Percentiles rank a stretch among this genome's conserved stretches.
These are phyloP conservation scores for Actinopyga echinites DNA, from an alignment of 53 echinoderm and acorn worm species.

Conservation along the genomic window DNA sequence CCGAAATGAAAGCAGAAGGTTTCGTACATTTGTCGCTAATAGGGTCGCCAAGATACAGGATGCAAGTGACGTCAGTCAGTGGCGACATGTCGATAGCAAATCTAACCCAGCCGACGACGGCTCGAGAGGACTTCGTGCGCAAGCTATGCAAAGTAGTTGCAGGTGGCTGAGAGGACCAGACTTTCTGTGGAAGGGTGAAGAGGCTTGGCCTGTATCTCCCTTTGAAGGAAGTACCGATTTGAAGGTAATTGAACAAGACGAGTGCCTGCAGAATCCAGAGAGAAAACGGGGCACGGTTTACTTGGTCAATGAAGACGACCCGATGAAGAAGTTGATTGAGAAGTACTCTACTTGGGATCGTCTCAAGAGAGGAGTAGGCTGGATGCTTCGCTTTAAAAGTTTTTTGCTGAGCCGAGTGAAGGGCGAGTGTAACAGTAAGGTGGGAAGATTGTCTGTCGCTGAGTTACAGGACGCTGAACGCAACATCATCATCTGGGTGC, in stretches of 20 bases:
- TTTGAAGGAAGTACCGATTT: not conserved
- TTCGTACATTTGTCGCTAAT: slow-evolving; percentile 61
- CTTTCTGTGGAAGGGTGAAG: slow-evolving; percentile 1
- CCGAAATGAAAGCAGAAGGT: slow-evolving; percentile 38
- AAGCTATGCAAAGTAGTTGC: slow-evolving; percentile 3
- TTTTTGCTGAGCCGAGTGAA: too few relatives aligned
- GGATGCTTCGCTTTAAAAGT: too few relatives aligned
- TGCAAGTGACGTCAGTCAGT: slow-evolving; percentile 17
- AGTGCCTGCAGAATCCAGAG: not conserved
- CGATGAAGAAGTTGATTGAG: not conserved
- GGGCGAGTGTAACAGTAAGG: not conserved
- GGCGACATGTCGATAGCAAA: slow-evolving; percentile 46
- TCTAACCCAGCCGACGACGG: slow-evolving; percentile 51
- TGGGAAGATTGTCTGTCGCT: not conserved
- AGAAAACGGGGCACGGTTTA: not conserved
- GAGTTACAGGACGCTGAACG: not conserved
- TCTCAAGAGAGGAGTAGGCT: not conserved
- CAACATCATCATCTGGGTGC: not conserved
- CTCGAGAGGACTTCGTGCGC: not conserved
- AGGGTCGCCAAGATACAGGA: slow-evolving; percentile 45
- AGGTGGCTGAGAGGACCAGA: slow-evolving; percentile 1
- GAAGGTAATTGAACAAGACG: not conserved
- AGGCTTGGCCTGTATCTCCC: not conserved
- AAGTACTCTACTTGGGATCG: not conserved
- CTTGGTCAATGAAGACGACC: not conserved